phyloP scores from a whole-genome alignment of 2,888 invertebrate genomes.

The Chrysomela aeneicollis region DNA sequence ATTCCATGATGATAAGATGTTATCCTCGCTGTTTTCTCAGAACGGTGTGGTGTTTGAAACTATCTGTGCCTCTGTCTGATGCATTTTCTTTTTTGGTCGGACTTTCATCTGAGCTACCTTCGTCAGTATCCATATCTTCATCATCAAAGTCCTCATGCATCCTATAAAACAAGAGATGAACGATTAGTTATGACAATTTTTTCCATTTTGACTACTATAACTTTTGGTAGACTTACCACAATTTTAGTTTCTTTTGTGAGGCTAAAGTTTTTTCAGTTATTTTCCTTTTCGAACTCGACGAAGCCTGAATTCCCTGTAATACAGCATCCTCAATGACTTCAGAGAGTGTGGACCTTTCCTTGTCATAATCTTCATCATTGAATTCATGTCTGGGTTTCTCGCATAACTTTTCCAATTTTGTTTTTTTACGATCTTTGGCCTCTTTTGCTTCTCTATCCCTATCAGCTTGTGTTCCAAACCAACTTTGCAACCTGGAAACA shows the following conservation, averaged over 20 bases:
- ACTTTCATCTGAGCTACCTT: slow-evolving; percentile 27
- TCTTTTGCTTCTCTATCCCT: slow-evolving; percentile 87
- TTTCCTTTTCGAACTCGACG: slow-evolving; percentile 53
- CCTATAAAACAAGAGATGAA: slow-evolving; percentile 49
- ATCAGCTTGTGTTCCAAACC: slow-evolving; percentile 87
- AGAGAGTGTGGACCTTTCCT: slow-evolving; percentile 76
- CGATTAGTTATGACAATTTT: too few species aligned
- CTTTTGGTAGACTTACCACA: slow-evolving; percentile 54
- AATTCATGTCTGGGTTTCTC: slow-evolving; percentile 87
- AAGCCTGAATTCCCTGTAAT: slow-evolving; percentile 79
- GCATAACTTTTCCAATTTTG: slow-evolving; percentile 79
- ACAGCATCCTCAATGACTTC: slow-evolving; percentile 87
- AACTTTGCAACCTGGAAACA: slow-evolving; percentile 79
- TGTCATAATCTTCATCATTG: slow-evolving; percentile 81
- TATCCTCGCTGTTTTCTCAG: too few species aligned
- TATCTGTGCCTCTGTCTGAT: too few species aligned
- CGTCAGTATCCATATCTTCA: slow-evolving; percentile 35
- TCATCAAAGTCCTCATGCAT: slow-evolving; percentile 53
- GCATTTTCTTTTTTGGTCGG: slow-evolving; percentile 23
- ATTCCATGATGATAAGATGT: too few species aligned
- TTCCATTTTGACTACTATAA: not conserved
- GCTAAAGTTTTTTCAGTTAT: slow-evolving; percentile 37
- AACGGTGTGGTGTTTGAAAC: too few species aligned
- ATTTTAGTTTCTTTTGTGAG: slow-evolving; percentile 52
- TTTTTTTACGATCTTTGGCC: slow-evolving; percentile 76